Evolutionary conservation across 2,797 vertebrate species (phyloP).

Genomic region (Okamejei kenojei): DNA sequence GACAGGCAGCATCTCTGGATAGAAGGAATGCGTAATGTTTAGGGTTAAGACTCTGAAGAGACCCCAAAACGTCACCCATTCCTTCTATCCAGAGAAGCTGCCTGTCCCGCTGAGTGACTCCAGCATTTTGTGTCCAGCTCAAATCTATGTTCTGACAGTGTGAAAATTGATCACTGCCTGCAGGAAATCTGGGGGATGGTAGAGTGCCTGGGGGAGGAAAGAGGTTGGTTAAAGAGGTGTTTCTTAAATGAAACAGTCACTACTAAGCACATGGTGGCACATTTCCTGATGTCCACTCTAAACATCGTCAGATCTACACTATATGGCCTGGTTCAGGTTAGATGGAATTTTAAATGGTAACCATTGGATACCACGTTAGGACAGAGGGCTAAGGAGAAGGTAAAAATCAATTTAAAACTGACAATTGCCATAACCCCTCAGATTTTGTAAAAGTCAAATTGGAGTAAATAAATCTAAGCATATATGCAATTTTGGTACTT

Average conservation of each 20-base stretch:
- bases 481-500: not conserved
- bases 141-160: not conserved
- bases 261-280: not conserved
- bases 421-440: not conserved
- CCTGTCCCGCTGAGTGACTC: no score
- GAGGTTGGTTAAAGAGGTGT: no score
- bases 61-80: no score
- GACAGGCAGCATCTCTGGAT: no score
- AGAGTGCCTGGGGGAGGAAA: not conserved
- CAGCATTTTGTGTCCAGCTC: no score
- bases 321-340: not conserved
- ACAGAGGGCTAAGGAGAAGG: not conserved
- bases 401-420: not conserved
- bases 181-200: constrained; percentile 43
- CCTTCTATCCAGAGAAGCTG: no score
- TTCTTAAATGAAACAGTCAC: constrained; percentile 17
- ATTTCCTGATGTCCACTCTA: not conserved
- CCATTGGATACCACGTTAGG: not conserved
- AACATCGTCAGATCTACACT: not conserved
- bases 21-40: no score
- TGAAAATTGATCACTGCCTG: constrained; percentile 43
- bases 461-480: not conserved
- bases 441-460: not conserved
- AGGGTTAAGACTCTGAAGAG: no score
- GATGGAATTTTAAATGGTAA: not conserved